Conservation (phyloP, 2,888 invertebrate species). For the Acronicta alni region DNA sequence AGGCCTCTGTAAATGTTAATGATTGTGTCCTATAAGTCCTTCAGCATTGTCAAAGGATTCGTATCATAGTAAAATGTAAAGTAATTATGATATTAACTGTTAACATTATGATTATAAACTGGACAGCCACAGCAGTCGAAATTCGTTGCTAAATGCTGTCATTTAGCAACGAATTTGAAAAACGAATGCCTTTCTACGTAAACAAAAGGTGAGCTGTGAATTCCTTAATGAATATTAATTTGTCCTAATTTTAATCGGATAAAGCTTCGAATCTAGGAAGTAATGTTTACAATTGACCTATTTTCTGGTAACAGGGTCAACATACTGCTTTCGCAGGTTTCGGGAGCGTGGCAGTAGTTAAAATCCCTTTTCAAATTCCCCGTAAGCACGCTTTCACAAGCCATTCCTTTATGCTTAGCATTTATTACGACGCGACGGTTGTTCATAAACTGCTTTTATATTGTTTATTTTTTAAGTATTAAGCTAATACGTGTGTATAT, state of each 20-base stretch:
- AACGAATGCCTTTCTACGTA: neutral
- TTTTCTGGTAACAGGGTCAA: constrained; percentile 50
- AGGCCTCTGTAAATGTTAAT: too few species aligned
- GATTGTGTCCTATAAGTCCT: too few species aligned
- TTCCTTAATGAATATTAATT: constrained; percentile 23
- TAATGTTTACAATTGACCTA: constrained; percentile 63
- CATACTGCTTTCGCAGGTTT: constrained; percentile 44
- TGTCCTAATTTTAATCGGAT: constrained; percentile 21
- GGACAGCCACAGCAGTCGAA: too few species aligned
- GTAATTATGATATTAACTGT: too few species aligned
- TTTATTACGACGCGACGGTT: constrained; percentile 32
- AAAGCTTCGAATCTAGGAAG: constrained; percentile 36
- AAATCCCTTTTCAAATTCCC: constrained; percentile 47
- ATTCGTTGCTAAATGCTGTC: too few species aligned
- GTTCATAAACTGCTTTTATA: constrained; percentile 7
- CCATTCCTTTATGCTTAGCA: constrained; percentile 41
- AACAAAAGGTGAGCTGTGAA: constrained; percentile 13
- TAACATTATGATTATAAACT: too few species aligned
- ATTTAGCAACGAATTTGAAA: too few species aligned
- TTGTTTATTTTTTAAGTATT: constrained; percentile 7
- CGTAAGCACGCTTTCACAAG: constrained; percentile 37
- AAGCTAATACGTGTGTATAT: too few species aligned
- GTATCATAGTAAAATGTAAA: too few species aligned
- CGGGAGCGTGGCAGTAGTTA: constrained; percentile 26
- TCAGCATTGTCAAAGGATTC: too few species aligned